Evolutionary conservation across 2,113 vertebrate genomes (phyloP).

Genomic region (Globicephala melas): DNA sequence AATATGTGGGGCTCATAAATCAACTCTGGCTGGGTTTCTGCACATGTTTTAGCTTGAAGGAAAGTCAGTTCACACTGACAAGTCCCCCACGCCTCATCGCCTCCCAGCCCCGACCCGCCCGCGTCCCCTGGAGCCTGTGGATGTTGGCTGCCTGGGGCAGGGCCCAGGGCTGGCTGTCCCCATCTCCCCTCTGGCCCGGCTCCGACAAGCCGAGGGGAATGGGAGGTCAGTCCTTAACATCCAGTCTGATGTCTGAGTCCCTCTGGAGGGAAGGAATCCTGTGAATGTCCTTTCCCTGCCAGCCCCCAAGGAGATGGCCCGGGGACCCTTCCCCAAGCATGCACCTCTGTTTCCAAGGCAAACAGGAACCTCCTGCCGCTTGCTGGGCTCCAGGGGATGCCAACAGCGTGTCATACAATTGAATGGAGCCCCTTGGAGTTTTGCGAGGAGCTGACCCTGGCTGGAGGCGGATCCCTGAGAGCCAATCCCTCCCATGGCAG

Average conservation of each 20-base stretch:
- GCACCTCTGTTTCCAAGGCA: slow-evolving; percentile 45
- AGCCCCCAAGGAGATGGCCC: slow-evolving; percentile 49
- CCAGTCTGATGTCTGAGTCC: slow-evolving; percentile 56
- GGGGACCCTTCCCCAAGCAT: slow-evolving; percentile 28
- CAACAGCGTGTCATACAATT: not conserved
- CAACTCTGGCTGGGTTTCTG: slow-evolving; percentile 49
- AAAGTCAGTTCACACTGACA: not conserved
- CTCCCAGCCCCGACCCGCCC: not conserved
- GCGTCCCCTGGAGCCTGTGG: not conserved
- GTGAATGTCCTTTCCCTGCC: slow-evolving; percentile 65
- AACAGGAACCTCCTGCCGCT: not conserved
- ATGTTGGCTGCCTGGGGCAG: slow-evolving; percentile 15
- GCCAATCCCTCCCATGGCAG: not conserved
- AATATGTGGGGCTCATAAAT: slow-evolving; percentile 58
- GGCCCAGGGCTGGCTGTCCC: slow-evolving; percentile 65
- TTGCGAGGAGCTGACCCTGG: not conserved
- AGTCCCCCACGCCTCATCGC: not conserved
- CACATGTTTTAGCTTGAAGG: slow-evolving; percentile 13
- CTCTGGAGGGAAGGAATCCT: slow-evolving; percentile 66
- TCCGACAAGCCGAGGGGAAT: slow-evolving; percentile 32
- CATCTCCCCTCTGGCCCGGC: slow-evolving; percentile 60
- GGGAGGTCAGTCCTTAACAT: slow-evolving; percentile 61
- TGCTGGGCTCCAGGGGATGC: not conserved
- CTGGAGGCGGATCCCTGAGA: not conserved
- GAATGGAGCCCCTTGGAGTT: not conserved